phyloP scores from a whole-genome alignment of 2,113 vertebrate species.

The Centropus unirufus region DNA sequence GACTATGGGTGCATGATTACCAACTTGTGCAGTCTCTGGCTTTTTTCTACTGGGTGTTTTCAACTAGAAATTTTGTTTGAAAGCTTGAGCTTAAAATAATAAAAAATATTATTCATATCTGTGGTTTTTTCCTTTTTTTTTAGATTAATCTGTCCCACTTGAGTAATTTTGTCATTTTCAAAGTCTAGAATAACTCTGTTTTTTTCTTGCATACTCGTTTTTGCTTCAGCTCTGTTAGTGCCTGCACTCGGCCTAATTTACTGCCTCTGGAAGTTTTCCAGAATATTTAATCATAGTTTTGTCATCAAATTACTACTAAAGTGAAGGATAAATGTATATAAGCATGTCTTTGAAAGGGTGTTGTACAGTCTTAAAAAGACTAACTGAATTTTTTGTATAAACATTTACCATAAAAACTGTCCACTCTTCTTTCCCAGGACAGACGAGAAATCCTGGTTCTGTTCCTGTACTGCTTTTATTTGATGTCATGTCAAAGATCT shows the following conservation, averaged over 20 bases:
- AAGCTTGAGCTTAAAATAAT: background rate
- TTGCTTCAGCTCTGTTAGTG: background rate
- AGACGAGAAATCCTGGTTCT: background rate
- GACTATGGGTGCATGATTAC: no score
- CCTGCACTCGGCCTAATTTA: background rate
- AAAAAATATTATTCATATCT: background rate
- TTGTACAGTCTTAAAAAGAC: background rate
- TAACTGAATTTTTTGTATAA: background rate
- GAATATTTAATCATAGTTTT: background rate
- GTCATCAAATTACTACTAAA: background rate
- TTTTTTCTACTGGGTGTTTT: background rate
- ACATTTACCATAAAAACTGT: background rate
- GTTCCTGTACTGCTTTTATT: background rate
- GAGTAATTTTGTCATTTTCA: background rate
- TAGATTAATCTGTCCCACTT: background rate
- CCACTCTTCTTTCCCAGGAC: background rate
- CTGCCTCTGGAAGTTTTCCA: background rate
- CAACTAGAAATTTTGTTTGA: background rate
- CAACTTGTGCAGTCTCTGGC: background rate
- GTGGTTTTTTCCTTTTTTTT: background rate
- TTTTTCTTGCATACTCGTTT: background rate
- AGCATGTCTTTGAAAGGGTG: background rate
- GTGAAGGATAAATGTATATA: background rate
- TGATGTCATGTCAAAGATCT: accelerated
- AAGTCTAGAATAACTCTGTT: background rate